Percentiles rank a stretch among this genome's conserved stretches.
These are phyloP conservation scores for Drosophila merina DNA, from an alignment of 2,888 invertebrate genomes.

Conservation along the genomic window DNA sequence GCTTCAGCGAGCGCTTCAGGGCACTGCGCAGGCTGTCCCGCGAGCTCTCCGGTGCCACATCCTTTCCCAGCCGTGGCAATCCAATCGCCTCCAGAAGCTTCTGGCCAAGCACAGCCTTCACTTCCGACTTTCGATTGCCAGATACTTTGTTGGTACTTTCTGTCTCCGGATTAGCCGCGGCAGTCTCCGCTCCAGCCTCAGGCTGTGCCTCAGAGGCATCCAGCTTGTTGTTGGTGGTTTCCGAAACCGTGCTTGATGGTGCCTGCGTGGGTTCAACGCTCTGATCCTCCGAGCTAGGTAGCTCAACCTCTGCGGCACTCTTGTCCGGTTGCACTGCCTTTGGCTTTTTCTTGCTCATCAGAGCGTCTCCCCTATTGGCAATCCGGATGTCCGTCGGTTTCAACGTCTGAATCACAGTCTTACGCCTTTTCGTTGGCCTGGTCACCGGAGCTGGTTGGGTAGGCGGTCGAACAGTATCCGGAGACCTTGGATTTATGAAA, in stretches of 20 bases:
- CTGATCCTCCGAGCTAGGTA: not conserved
- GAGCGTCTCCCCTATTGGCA: slow-evolving; percentile 12
- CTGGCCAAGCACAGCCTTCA: slow-evolving; percentile 73
- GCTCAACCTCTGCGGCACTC: slow-evolving; percentile 4
- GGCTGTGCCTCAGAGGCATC: slow-evolving; percentile 1
- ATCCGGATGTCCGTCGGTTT: slow-evolving; percentile 25
- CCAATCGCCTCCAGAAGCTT: slow-evolving; percentile 80
- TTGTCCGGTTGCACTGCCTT: slow-evolving; percentile 8
- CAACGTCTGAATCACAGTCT: slow-evolving; percentile 62
- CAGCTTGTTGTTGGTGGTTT: slow-evolving; percentile 10
- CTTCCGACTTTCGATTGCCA: slow-evolving; percentile 53
- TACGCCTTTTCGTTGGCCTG: slow-evolving; percentile 77
- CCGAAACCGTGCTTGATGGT: slow-evolving; percentile 50
- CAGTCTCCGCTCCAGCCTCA: not conserved
- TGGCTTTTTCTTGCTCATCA: not conserved
- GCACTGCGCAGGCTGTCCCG: slow-evolving; percentile 75
- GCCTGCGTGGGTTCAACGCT: slow-evolving; percentile 43
- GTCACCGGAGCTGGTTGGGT: slow-evolving; percentile 53
- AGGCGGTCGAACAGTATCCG: not conserved
- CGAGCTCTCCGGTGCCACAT: slow-evolving; percentile 51
- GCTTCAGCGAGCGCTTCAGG: slow-evolving; percentile 75
- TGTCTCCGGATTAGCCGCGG: slow-evolving; percentile 2
- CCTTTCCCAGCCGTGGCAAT: slow-evolving; percentile 65
- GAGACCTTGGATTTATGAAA: not conserved
- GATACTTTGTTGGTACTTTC: slow-evolving; percentile 16